Conservation (phyloP, 2,113 vertebrate species). For the Anas platyrhynchos region DNA sequence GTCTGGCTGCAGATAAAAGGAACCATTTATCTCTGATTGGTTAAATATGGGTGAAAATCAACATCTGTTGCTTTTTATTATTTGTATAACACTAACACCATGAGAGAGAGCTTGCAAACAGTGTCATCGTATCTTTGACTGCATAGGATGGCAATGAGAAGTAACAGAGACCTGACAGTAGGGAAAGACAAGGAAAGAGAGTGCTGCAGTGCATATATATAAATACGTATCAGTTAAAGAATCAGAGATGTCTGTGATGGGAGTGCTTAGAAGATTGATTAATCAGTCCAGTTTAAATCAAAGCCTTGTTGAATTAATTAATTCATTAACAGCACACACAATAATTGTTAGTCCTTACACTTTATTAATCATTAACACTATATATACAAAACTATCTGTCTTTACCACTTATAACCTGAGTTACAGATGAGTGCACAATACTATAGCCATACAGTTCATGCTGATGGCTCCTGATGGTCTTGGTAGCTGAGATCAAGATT, state of each 20-base stretch:
- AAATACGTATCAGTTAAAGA: neutral
- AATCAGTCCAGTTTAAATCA: neutral
- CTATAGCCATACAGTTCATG: accelerated
- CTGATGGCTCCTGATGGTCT: accelerated
- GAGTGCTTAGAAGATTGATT: neutral
- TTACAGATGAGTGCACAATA: neutral
- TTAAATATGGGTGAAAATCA: neutral
- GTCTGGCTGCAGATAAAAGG: neutral
- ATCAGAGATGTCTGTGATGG: neutral
- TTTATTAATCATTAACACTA: neutral
- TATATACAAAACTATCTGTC: neutral
- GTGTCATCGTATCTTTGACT: neutral
- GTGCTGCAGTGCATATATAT: neutral
- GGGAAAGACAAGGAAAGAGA: neutral
- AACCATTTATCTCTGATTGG: neutral
- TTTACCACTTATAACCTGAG: neutral
- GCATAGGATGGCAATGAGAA: neutral
- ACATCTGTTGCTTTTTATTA: neutral
- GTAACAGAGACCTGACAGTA: neutral
- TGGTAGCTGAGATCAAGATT: neutral
- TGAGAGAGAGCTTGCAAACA: neutral
- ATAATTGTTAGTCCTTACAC: neutral
- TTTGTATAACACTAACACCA: neutral
- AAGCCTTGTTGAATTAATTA: neutral
- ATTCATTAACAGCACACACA: neutral